phyloP scores from a whole-genome alignment of 2,797 vertebrate species.

The Nasua narica region DNA sequence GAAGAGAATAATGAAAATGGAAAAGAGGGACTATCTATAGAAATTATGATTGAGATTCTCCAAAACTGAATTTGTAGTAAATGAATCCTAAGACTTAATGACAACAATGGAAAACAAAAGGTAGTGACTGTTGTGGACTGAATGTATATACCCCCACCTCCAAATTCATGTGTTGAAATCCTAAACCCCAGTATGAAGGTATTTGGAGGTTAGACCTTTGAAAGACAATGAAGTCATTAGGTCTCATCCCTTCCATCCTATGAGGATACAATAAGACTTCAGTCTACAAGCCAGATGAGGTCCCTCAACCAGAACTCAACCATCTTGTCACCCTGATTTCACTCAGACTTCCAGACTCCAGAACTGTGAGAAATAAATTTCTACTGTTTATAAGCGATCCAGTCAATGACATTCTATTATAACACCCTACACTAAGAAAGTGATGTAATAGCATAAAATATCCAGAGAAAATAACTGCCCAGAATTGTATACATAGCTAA shows the following conservation, averaged over 20 bases:
- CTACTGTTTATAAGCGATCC: neutral
- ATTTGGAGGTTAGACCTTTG: neutral
- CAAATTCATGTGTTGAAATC: neutral
- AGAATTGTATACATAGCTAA: neutral
- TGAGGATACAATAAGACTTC: neutral
- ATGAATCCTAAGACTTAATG: neutral
- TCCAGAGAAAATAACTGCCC: neutral
- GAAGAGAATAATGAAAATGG: neutral
- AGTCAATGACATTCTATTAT: neutral
- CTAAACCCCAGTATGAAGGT: neutral
- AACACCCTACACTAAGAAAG: neutral
- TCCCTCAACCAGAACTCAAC: neutral
- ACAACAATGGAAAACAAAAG: neutral
- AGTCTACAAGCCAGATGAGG: neutral
- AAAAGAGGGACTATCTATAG: neutral
- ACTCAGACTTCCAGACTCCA: neutral
- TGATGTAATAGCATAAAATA: neutral
- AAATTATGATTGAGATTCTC: neutral
- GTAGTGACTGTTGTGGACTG: neutral
- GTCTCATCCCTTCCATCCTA: neutral
- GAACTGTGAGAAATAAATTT: neutral
- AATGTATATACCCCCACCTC: neutral
- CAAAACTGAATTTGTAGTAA: slow-evolving; percentile 20
- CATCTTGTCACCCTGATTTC: neutral
- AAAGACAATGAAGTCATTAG: neutral